Evolutionary conservation across 1,140 invertebrate genomes (phyloP).

Genomic region (Calliphora vicina): DNA sequence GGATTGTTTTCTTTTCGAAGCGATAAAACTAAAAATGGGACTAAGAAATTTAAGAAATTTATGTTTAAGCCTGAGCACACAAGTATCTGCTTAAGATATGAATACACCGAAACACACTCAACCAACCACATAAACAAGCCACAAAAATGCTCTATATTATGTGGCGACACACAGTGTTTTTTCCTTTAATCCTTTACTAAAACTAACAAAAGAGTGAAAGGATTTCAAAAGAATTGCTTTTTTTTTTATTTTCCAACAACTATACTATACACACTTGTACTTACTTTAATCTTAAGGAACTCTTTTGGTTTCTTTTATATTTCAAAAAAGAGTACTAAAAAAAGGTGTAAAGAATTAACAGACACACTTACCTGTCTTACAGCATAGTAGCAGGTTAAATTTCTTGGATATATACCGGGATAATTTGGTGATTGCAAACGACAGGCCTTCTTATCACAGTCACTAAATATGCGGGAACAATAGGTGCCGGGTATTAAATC

Average conservation of each 20-base stretch:
- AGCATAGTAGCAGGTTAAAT: slow-evolving; percentile 88
- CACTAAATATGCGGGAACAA: slow-evolving; percentile 87
- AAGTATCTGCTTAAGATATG: background rate
- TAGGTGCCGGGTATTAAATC: slow-evolving; percentile 88
- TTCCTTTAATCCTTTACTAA: background rate
- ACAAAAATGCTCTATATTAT: background rate
- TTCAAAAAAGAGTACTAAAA: background rate
- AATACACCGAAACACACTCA: too few species aligned
- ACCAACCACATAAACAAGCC: background rate
- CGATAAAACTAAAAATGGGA: background rate
- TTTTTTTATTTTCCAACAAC: background rate
- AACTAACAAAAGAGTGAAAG: background rate
- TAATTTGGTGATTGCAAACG: slow-evolving; percentile 90
- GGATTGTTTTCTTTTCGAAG: background rate
- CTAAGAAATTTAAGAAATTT: background rate
- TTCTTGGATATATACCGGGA: slow-evolving; percentile 88
- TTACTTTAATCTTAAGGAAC: background rate
- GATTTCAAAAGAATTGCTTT: background rate
- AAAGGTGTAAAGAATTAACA: background rate
- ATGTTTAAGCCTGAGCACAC: background rate
- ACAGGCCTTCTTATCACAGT: slow-evolving; percentile 86
- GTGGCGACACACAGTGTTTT: background rate
- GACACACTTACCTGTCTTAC: slow-evolving; percentile 67
- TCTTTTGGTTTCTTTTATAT: background rate
- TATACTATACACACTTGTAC: background rate